Percentiles rank a stretch among this genome's conserved stretches.
Evolutionary conservation across 2,888 invertebrate species (phyloP).

Genomic region (Bruchidius siliquastri): DNA sequence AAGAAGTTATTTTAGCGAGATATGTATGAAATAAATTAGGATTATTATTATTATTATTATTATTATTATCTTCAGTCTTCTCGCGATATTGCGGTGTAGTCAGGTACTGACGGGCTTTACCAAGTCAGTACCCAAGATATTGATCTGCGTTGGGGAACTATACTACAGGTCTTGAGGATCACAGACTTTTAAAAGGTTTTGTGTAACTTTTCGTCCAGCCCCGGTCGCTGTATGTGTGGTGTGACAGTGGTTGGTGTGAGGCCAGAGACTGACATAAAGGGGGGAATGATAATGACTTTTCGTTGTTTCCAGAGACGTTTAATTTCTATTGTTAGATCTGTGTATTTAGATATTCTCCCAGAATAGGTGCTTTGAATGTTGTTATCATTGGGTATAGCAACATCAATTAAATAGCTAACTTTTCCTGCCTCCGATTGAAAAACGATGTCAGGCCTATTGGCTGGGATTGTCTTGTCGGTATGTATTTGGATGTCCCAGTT

Average conservation of each 20-base stretch:
- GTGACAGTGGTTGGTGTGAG: not conserved
- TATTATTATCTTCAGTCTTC: not conserved
- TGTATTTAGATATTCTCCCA: not conserved
- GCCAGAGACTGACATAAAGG: not conserved
- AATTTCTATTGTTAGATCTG: not conserved
- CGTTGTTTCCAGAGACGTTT: not conserved
- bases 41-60: not conserved
- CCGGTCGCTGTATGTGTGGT: not conserved
- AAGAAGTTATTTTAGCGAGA: no score
- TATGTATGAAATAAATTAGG: no score
- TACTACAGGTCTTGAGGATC: not conserved
- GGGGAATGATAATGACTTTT: not conserved
- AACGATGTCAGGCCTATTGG: no score
- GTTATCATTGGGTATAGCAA: not conserved
- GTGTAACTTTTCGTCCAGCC: not conserved
- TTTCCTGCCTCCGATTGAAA: no score
- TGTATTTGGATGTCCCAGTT: slow-evolving; percentile 1
- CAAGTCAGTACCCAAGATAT: no score
- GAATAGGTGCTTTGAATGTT: not conserved
- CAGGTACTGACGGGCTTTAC: no score
- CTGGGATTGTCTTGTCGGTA: no score
- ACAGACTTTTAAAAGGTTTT: not conserved
- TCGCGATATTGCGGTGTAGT: not conserved
- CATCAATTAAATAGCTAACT: not conserved
- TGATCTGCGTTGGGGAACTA: not conserved